A percentile compares a stretch with the other conserved stretches of the same genome.
Conservation (phyloP, 2,888 invertebrate species). For the Protophormia terraenovae region DNA sequence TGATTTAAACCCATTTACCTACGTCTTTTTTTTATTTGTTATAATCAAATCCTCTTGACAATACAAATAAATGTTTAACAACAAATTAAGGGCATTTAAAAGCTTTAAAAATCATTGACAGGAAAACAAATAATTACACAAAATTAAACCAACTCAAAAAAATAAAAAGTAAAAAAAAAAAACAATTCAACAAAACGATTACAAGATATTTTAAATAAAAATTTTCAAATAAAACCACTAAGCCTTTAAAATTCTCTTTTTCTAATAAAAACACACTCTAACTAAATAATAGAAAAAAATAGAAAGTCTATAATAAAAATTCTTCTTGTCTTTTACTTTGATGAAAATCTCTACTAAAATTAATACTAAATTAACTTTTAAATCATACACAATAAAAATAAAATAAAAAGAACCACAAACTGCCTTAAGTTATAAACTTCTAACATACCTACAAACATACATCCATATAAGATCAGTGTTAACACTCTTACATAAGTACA, state of each 20-base stretch:
- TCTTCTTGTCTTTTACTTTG: neutral
- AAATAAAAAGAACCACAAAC: neutral
- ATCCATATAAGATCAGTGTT: neutral
- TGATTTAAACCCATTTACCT: conserved; percentile 14
- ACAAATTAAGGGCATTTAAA: conserved; percentile 41
- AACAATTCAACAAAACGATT: neutral
- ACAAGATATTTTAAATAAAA: neutral
- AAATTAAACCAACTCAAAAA: too few species aligned
- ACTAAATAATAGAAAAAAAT: neutral
- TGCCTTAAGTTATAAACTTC: neutral
- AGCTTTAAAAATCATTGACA: conserved; percentile 31
- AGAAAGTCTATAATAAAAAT: neutral
- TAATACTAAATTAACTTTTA: conserved; percentile 27
- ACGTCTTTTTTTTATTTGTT: neutral
- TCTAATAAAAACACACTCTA: too few species aligned
- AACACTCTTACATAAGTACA: too few species aligned
- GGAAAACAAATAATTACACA: neutral
- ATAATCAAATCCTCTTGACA: conserved; percentile 1
- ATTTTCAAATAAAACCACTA: neutral
- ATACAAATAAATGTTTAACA: conserved; percentile 12
- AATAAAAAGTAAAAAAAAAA: too few species aligned
- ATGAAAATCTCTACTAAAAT: conserved; percentile 2
- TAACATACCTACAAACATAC: neutral
- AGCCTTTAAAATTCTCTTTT: too few species aligned
- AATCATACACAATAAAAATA: neutral